Conservation (phyloP, 2,113 vertebrate species). For the Oplegnathus fasciatus region DNA sequence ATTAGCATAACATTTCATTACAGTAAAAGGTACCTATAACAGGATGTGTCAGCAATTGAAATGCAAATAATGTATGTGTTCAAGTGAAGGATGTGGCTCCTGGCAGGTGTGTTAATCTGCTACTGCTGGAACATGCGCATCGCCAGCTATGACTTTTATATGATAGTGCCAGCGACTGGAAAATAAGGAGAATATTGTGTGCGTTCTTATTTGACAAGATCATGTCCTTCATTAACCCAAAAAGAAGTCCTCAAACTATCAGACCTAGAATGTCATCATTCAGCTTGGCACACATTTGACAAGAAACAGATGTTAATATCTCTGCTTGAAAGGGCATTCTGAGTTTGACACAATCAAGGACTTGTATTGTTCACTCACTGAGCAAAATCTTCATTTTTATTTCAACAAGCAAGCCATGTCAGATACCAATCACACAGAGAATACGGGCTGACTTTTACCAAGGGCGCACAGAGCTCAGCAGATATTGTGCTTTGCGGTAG, state of each 20-base stretch:
- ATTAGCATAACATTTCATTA: slow-evolving; percentile 29
- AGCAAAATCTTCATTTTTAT: slow-evolving; percentile 39
- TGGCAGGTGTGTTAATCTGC: slow-evolving; percentile 15
- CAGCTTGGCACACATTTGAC: slow-evolving; percentile 14
- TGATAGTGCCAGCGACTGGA: neutral
- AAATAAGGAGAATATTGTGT: slow-evolving; percentile 1
- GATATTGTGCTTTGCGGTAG: neutral
- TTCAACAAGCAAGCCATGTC: slow-evolving; percentile 34
- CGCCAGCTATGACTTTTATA: neutral
- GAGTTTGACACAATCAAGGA: slow-evolving; percentile 34
- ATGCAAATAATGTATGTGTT: slow-evolving; percentile 40
- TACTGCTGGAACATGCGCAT: neutral
- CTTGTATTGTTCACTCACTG: slow-evolving; percentile 24
- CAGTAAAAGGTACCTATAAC: slow-evolving; percentile 4
- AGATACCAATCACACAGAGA: slow-evolving; percentile 16
- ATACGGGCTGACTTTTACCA: slow-evolving; percentile 13
- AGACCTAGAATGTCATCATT: neutral
- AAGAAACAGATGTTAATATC: slow-evolving; percentile 24
- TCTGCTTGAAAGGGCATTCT: slow-evolving; percentile 35
- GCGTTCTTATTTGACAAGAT: slow-evolving; percentile 25
- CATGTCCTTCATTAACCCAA: slow-evolving; percentile 22
- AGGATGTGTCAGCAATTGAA: slow-evolving; percentile 15
- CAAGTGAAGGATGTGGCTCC: neutral
- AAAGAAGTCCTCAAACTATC: neutral
- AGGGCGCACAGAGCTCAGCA: neutral